Evolutionary conservation across 2,888 invertebrate species (phyloP).

Genomic region (Melanophora roralis): DNA sequence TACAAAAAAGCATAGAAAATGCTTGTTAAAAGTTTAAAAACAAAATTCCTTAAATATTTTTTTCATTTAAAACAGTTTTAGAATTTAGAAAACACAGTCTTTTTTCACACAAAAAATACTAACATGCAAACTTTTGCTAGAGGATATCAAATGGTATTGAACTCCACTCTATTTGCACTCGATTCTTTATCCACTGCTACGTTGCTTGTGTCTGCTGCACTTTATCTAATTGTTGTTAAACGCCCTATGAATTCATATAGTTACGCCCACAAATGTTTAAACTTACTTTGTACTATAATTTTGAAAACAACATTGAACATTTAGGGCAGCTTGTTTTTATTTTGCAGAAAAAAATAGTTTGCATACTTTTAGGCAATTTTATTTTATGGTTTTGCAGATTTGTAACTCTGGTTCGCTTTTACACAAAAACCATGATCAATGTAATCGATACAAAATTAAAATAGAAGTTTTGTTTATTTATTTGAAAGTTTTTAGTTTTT

Average conservation of each 20-base stretch:
- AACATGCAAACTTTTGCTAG: slow-evolving; percentile 37
- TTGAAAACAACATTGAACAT: slow-evolving; percentile 40
- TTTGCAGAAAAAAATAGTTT: not conserved
- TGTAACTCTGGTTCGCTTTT: not conserved
- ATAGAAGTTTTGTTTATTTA: slow-evolving; percentile 16
- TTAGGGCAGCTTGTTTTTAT: slow-evolving; percentile 25
- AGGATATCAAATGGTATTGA: slow-evolving; percentile 57
- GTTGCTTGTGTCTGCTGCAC: slow-evolving; percentile 21
- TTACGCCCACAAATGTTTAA: slow-evolving; percentile 42
- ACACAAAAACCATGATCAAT: slow-evolving; percentile 53
- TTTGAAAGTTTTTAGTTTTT: not conserved
- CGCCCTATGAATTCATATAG: slow-evolving; percentile 53
- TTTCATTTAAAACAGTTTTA: slow-evolving; percentile 12
- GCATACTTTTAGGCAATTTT: not conserved
- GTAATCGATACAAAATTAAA: slow-evolving; percentile 58
- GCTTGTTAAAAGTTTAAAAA: too few species aligned
- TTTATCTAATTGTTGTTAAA: slow-evolving; percentile 55
- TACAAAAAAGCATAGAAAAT: too few species aligned
- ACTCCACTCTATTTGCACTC: slow-evolving; percentile 33
- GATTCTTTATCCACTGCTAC: not conserved
- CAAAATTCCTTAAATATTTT: slow-evolving; percentile 42
- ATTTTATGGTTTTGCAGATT: not conserved
- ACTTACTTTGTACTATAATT: slow-evolving; percentile 6
- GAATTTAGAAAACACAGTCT: not conserved
- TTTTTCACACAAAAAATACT: slow-evolving; percentile 14